Percentiles rank a stretch among this genome's conserved stretches.
These are phyloP conservation scores for Gasteruption jaculator DNA, from an alignment of 2,888 invertebrate species.

Conservation along the genomic window DNA sequence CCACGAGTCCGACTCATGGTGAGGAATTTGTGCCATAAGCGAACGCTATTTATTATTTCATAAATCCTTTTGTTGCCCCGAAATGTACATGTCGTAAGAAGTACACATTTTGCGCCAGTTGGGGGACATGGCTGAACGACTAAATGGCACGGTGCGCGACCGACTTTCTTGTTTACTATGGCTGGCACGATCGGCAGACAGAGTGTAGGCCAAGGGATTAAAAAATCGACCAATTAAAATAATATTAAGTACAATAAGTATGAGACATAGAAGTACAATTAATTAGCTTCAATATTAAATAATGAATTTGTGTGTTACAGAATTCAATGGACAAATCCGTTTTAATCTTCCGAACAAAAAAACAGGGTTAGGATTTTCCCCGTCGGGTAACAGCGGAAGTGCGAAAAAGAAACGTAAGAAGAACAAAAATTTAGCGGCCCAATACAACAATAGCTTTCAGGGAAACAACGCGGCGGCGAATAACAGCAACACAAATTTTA, in stretches of 20 bases:
- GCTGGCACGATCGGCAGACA: not conserved
- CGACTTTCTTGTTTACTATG: conserved; percentile 10
- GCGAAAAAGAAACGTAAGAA: conserved; percentile 75
- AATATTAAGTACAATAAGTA: no score
- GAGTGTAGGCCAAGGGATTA: conserved; percentile 8
- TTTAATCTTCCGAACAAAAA: conserved; percentile 50
- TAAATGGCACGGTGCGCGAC: conserved; percentile 9
- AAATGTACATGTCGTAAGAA: conserved; percentile 4
- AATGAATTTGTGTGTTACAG: conserved; percentile 30
- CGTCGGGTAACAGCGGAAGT: conserved; percentile 53
- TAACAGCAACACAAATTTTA: conserved; percentile 34
- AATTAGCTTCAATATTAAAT: no score
- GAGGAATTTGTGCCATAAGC: no score
- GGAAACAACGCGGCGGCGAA: conserved; percentile 30
- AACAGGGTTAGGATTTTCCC: conserved; percentile 42
- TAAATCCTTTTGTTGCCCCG: conserved; percentile 9
- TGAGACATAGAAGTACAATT: no score
- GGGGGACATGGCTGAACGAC: conserved; percentile 6
- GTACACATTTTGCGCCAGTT: conserved; percentile 10
- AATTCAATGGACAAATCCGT: conserved; percentile 45
- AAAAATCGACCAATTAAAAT: no score
- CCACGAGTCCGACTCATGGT: no score
- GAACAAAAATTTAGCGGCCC: conserved; percentile 56
- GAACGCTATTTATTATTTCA: conserved; percentile 8
- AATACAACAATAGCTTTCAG: conserved; percentile 51